Conservation (phyloP, 2,797 vertebrate genomes). For the Rhabdophis nuchalis region DNA sequence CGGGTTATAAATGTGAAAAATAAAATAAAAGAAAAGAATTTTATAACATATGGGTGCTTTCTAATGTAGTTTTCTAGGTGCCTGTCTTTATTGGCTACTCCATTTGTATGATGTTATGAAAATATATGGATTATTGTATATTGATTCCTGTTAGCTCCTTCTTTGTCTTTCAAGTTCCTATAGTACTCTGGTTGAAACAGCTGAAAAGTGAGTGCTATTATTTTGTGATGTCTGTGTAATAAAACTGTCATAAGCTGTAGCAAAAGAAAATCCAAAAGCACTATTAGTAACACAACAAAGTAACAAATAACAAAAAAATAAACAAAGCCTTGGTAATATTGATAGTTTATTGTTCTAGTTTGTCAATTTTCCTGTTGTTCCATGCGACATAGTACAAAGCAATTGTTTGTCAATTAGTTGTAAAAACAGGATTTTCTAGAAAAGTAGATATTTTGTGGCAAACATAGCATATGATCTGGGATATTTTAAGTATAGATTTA, state of each 20-base stretch:
- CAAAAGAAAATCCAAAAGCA: not conserved
- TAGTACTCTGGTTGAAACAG: not conserved
- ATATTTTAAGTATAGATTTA: not conserved
- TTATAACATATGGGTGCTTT: not conserved
- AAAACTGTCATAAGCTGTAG: not conserved
- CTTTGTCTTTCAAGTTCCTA: not conserved
- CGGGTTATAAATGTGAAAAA: too few relatives aligned
- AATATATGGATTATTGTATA: not conserved
- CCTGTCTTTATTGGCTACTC: not conserved
- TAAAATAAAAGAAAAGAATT: too few relatives aligned
- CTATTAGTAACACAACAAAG: not conserved
- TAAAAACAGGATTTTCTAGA: not conserved
- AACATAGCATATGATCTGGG: not conserved
- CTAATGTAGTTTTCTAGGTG: not conserved
- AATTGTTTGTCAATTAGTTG: not conserved
- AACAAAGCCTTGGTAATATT: not conserved
- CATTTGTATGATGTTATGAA: not conserved
- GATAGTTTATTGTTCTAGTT: not conserved
- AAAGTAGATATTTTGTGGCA: not conserved
- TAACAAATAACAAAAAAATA: not conserved
- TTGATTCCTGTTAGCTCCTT: not conserved
- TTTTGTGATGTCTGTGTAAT: not conserved
- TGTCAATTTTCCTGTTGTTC: not conserved
- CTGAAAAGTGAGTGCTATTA: not conserved
- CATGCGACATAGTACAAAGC: not conserved